These are phyloP conservation scores for Myrmophylax atrothorax DNA, from an alignment of 2,113 vertebrate species.

Conservation along the genomic window DNA sequence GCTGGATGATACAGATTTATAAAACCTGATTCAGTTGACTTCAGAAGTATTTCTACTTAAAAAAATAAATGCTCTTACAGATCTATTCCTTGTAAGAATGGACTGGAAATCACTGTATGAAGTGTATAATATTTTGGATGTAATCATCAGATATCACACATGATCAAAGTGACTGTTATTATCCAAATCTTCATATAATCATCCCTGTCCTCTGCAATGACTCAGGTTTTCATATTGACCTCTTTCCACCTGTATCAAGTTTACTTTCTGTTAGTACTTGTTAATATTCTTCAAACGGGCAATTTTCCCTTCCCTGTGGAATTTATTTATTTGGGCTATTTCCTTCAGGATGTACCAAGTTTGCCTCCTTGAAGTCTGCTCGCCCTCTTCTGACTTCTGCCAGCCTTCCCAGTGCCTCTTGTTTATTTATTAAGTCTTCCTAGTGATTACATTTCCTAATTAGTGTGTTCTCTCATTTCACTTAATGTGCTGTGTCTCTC, in stretches of 20 bases:
- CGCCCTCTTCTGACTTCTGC: background rate
- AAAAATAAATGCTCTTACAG: background rate
- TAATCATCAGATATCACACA: background rate
- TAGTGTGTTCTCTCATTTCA: conserved; percentile 7
- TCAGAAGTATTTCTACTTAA: background rate
- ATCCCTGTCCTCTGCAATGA: background rate
- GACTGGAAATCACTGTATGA: background rate
- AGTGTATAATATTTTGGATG: background rate
- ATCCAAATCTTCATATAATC: background rate
- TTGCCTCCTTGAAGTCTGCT: background rate
- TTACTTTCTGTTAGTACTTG: background rate
- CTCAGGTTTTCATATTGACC: background rate
- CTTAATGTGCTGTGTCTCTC: background rate
- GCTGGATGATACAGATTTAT: background rate
- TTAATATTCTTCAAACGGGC: background rate
- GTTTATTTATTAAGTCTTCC: conserved; percentile 18
- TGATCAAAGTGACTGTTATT: background rate
- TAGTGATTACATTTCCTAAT: background rate
- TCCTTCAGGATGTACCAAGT: background rate
- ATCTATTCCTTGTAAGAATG: background rate
- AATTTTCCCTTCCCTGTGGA: background rate
- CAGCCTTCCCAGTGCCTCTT: background rate
- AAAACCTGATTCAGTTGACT: background rate
- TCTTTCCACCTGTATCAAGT: background rate
- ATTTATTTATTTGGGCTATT: background rate